These are phyloP conservation scores for Oeneis ivallda DNA, from an alignment of 2,888 invertebrate species.

Conservation along the genomic window DNA sequence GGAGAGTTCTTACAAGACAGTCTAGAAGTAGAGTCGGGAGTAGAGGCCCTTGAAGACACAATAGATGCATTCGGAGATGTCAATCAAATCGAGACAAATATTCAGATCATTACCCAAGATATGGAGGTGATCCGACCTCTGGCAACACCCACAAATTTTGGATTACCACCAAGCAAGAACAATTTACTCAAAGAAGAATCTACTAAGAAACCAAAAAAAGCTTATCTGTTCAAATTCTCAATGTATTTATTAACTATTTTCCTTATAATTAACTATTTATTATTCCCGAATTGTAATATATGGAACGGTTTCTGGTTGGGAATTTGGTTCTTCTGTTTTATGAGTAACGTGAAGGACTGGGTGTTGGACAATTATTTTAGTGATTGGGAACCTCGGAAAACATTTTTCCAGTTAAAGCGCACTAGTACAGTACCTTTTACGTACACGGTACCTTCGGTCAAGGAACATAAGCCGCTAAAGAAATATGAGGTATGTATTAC, in stretches of 20 bases:
- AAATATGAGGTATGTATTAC: constrained; percentile 79
- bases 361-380: constrained; percentile 68
- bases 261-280: constrained; percentile 57
- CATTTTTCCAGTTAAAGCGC: constrained; percentile 55
- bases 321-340: constrained; percentile 66
- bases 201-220: constrained; percentile 50
- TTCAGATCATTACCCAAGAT: constrained; percentile 44
- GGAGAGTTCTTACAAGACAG: constrained; percentile 57
- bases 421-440: constrained; percentile 51
- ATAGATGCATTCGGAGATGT: constrained; percentile 63
- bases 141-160: constrained; percentile 50
- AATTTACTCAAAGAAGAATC: constrained; percentile 46
- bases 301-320: constrained; percentile 77
- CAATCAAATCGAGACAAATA: constrained; percentile 46
- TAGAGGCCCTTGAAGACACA: constrained; percentile 76
- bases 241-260: constrained; percentile 70
- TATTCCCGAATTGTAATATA: constrained; percentile 66
- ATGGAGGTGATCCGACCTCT: constrained; percentile 39
- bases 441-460: constrained; percentile 83
- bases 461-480: constrained; percentile 82
- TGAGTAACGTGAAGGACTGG: constrained; percentile 62
- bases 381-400: constrained; percentile 56
- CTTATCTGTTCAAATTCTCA: constrained; percentile 59
- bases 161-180: constrained; percentile 61
- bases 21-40: constrained; percentile 76